Base-by-base conservation (phyloP, 2,113 vertebrate genomes). In the Verasper variegatus region DNA sequence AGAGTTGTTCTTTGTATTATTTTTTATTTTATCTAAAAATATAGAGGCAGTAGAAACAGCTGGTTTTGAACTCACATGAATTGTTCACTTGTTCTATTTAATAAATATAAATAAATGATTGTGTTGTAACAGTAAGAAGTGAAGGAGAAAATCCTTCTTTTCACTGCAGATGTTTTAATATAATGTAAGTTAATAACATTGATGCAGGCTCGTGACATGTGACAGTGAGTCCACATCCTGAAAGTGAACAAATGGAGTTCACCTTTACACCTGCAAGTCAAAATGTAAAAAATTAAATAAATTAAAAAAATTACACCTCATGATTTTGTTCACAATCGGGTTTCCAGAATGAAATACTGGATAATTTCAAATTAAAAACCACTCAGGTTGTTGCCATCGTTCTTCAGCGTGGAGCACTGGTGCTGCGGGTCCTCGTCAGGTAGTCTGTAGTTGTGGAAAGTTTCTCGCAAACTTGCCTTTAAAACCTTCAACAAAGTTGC, bases 401-500 rank as follows among this genome's bases (percentile, higher is more conserved):
- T 80, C 69, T 64, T 91, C 51, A 91, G 47, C 79, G 64, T 37
- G 82, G 67, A 23, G 74, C 63, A 8, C 55, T 80, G 24, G 31
- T 74, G 68, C 79, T 84, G 74, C 83, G 76, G 81, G 80, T 66
- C 59, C 78, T 69, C 1, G 4, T 74, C 26, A 85, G 45, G 47
- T 77, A n/a, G 42, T 66, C 62, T 74, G 5, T 18, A 75, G 52
- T 72, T 66, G 6, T 83, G 79, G 61, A 76, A 79, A 1, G 82
- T 85, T 68, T 92, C 90, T 86, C 78, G 92, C 54, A 91, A 83
- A 66, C 79, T 82, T 3, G 31, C 21, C 74, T 86, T 92, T 65
- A 95, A 64, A 65, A 94, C 54, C 61, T 88, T 88, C 49, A 90
- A 63, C 71, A 95, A 63, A 13, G 73, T 21, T 64, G 72, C 54